These are phyloP conservation scores for Neodon shergylaensis DNA, from an alignment of 2,113 vertebrate genomes.

Conservation along the genomic window DNA sequence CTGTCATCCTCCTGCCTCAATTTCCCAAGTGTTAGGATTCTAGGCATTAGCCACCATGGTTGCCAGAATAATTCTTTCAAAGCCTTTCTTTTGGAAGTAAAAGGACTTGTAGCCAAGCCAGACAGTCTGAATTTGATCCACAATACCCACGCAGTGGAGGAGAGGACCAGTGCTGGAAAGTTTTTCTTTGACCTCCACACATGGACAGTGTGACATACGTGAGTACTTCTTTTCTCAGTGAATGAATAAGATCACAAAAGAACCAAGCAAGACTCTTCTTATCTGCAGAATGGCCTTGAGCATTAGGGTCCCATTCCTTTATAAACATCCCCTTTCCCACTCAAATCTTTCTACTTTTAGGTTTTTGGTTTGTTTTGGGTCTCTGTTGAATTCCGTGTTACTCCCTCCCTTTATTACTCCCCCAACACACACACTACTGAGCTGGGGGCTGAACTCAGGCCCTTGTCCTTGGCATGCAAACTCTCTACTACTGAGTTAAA, in stretches of 20 bases:
- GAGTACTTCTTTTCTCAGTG: not conserved
- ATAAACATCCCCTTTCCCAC: not conserved
- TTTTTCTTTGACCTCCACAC: not conserved
- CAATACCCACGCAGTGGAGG: not conserved
- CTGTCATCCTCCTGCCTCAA: not conserved
- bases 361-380: not conserved
- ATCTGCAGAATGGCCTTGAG: constrained; percentile 11
- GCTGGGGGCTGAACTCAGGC: not conserved
- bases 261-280: not conserved
- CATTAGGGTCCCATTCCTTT: not conserved
- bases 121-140: not conserved
- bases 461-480: not conserved
- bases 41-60: not conserved
- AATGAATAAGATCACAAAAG: not conserved
- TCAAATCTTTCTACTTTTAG: constrained; percentile 11
- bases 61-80: not conserved
- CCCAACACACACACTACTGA: not conserved
- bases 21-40: not conserved
- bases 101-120: not conserved
- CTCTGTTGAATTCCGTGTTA: not conserved
- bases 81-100: not conserved
- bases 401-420: not conserved
- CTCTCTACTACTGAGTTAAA: not conserved
- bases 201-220: not conserved
- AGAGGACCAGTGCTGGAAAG: not conserved